Evolutionary conservation across 2,888 invertebrate species (phyloP).

Genomic region (Fissipunctia ypsillon): DNA sequence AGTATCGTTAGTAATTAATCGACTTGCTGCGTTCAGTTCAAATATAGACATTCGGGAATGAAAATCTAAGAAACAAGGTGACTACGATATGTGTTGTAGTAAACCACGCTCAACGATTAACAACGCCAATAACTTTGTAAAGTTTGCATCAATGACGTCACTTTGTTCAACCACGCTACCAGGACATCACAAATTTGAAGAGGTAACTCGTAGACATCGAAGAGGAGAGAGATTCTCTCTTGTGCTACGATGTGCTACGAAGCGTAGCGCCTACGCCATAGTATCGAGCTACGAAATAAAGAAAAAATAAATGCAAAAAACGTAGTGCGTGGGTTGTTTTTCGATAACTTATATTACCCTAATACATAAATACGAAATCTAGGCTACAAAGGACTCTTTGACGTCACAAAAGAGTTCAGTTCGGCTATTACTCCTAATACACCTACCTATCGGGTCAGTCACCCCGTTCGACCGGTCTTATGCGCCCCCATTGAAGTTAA

Average conservation of each 20-base stretch:
- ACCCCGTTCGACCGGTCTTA: conserved; percentile 23
- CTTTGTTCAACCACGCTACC: neutral
- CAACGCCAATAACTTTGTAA: neutral
- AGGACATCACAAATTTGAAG: neutral
- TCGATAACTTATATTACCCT: neutral
- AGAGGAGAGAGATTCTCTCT: neutral
- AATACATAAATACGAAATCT: neutral
- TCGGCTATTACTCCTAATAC: conserved; percentile 10
- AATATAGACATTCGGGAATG: no score
- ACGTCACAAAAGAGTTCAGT: conserved; percentile 40
- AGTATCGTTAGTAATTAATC: no score
- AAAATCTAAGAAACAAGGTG: neutral
- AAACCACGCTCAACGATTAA: neutral
- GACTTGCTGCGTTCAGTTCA: no score
- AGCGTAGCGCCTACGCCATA: conserved; percentile 34
- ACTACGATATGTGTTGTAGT: neutral
- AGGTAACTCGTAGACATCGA: neutral
- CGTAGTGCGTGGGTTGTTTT: neutral
- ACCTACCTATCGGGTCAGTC: conserved; percentile 12
- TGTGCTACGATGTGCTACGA: conserved; percentile 45
- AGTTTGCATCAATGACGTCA: conserved; percentile 5
- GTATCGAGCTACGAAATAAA: conserved; percentile 20
- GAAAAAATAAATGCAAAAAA: neutral
- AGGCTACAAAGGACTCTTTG: conserved; percentile 4
- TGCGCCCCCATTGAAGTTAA: conserved; percentile 35